Evolutionary conservation across 35 echinoderm and acorn worm genomes (phyloP).

Genomic region (Chiridota heheva): DNA sequence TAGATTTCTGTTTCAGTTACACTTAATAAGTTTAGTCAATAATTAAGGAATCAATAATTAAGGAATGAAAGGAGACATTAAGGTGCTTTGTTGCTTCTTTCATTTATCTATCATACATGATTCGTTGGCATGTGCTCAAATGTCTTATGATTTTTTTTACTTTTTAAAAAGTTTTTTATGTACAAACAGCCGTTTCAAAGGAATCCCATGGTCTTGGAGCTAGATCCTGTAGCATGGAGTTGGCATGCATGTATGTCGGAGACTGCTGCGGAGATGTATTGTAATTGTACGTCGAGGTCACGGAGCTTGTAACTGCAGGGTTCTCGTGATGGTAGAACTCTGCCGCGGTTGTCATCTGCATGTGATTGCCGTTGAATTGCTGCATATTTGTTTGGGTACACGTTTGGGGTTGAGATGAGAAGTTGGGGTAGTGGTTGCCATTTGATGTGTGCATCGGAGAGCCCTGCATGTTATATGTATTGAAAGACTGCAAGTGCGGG

Average conservation of each 20-base stretch:
- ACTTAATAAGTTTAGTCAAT: too few species aligned
- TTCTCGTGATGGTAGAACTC: constrained; percentile 16
- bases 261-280: constrained; percentile 54
- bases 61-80: too few species aligned
- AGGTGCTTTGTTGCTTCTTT: too few species aligned
- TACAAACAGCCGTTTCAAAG: constrained; percentile 53
- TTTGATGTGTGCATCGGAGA: constrained; percentile 15
- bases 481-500: constrained; percentile 68
- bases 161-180: too few species aligned
- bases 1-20: too few species aligned
- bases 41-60: too few species aligned
- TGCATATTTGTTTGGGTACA: constrained; percentile 27
- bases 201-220: constrained; percentile 77
- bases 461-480: constrained; percentile 45
- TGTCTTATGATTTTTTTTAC: too few species aligned
- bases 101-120: too few species aligned
- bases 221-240: constrained; percentile 48
- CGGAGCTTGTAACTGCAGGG: constrained; percentile 6
- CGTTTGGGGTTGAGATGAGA: constrained; percentile 10
- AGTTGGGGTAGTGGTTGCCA: constrained; percentile 45
- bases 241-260: constrained; percentile 53
- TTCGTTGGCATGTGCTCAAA: too few species aligned
- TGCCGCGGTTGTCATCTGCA: neutral
- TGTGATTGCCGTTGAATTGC: constrained; percentile 20
- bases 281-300: constrained; percentile 33